phyloP scores from a whole-genome alignment of 2,113 vertebrate species.

The Amia ocellicauda region DNA sequence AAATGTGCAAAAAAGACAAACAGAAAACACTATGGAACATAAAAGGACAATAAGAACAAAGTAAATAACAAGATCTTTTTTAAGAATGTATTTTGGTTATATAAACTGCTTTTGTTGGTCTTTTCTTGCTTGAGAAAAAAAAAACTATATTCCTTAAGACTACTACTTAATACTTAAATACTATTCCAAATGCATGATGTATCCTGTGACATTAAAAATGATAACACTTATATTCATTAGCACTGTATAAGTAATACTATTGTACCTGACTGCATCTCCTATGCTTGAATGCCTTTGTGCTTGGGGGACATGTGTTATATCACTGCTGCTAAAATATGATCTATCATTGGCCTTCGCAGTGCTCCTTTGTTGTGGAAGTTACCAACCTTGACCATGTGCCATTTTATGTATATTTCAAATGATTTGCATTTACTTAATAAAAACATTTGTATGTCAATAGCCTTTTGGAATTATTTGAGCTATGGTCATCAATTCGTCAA shows the following conservation, averaged over 20 bases:
- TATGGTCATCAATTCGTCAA: too few relatives aligned
- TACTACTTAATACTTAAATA: slow-evolving; percentile 46
- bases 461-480: slow-evolving; percentile 26
- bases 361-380: slow-evolving; percentile 57
- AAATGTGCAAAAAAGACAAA: slow-evolving; percentile 53
- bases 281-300: slow-evolving; percentile 31
- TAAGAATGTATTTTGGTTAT: slow-evolving; percentile 74
- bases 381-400: slow-evolving; percentile 47
- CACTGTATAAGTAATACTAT: slow-evolving; percentile 57
- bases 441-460: slow-evolving; percentile 56
- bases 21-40: slow-evolving; percentile 40
- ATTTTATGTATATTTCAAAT: slow-evolving; percentile 59
- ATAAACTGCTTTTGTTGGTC: slow-evolving; percentile 48
- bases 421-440: slow-evolving; percentile 70
- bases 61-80: slow-evolving; percentile 51
- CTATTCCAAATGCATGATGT: slow-evolving; percentile 60
- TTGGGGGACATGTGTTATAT: slow-evolving; percentile 46
- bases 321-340: slow-evolving; percentile 59
- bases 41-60: slow-evolving; percentile 38
- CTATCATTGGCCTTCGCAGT: slow-evolving; percentile 52
- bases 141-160: slow-evolving; percentile 37
- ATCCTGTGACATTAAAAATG: slow-evolving; percentile 47
- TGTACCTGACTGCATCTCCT: slow-evolving; percentile 25
- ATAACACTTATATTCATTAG: slow-evolving; percentile 53
- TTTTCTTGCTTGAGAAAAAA: slow-evolving; percentile 50